phyloP scores from a whole-genome alignment of 2,888 invertebrate species.

The Megastigmus dorsalis region DNA sequence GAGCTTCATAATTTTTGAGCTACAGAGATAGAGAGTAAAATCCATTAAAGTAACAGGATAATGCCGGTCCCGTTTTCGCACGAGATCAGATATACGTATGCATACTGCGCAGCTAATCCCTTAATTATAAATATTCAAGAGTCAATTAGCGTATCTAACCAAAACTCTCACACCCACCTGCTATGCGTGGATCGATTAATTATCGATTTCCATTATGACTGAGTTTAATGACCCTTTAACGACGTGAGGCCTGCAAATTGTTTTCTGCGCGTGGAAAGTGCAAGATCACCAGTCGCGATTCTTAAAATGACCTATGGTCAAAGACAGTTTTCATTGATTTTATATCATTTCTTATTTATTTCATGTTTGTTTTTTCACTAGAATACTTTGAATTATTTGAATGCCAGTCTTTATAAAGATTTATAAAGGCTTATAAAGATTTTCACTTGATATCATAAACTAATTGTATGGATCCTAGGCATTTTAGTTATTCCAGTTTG shows the following conservation, averaged over 20 bases:
- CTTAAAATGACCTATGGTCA: background rate
- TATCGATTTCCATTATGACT: slow-evolving; percentile 65
- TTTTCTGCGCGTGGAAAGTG: background rate
- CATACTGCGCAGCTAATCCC: slow-evolving; percentile 43
- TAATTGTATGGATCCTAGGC: too few species aligned
- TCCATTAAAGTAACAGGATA: slow-evolving; percentile 15
- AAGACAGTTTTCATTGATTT: too few species aligned
- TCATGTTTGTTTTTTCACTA: too few species aligned
- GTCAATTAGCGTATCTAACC: slow-evolving; percentile 61
- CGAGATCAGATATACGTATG: slow-evolving; percentile 5
- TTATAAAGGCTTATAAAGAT: too few species aligned
- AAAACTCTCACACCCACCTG: slow-evolving; percentile 53
- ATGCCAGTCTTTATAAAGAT: too few species aligned
- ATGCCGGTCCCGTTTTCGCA: slow-evolving; percentile 10
- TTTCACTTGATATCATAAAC: too few species aligned
- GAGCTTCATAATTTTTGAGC: too few species aligned
- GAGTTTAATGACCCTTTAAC: slow-evolving; percentile 65
- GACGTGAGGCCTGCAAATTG: slow-evolving; percentile 56
- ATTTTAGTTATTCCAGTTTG: too few species aligned
- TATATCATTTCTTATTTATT: too few species aligned
- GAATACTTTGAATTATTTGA: too few species aligned
- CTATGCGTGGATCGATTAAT: slow-evolving; percentile 61
- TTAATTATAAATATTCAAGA: slow-evolving; percentile 66
- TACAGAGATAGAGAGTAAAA: too few species aligned
- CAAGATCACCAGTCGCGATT: background rate